Base-by-base conservation (phyloP, 2,113 vertebrate species). In the Rhipidura dahli region DNA sequence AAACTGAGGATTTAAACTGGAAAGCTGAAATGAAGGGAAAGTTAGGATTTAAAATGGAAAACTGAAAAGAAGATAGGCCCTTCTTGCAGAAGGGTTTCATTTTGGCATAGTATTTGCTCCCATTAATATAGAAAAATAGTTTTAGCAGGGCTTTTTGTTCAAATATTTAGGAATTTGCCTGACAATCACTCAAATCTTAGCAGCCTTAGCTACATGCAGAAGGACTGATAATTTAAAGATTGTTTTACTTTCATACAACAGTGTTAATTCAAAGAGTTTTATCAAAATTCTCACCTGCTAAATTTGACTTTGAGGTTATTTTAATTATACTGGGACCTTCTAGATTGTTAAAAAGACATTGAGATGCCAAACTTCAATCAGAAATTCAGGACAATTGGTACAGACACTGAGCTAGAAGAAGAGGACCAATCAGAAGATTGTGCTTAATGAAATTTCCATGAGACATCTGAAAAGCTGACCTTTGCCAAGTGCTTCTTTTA, bases 361-460 rank as follows among this genome's bases (percentile, higher is more conserved):
- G 39, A 83, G 65, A 84, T 94, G 69, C 37, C 83, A 59, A 79
- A 76, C 49, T 94, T 95, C 65, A 84, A 47, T 89, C 76, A 92
- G 44, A 78, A 89, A 78, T 72, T 84, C 64, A 65, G 82, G 61
- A 82, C 49, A 78, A 82, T 61, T 57, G 57, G 69, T 82, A 22
- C 44, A 92, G 73, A 78, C 33, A 35, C 40, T 47, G 31, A 87
- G 23, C 61, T 61, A 88, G 63, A 83, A 69, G 66, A 87, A 63
- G 44, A 78, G 8, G 31, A 81, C 65, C 65, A 64, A 89, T 82
- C 49, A 94, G 53, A 89, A 79, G 35, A 51, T 47, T 33, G 51
- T 65, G 50, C 65, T 94, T 92, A 91, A 93, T 96, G 81, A 82
- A 77, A 93, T 93, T 96, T 92, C 54, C 71, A 83, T 17, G 61